phyloP scores from a whole-genome alignment of 2,797 vertebrate species.

The Pseudochirops corinnae region DNA sequence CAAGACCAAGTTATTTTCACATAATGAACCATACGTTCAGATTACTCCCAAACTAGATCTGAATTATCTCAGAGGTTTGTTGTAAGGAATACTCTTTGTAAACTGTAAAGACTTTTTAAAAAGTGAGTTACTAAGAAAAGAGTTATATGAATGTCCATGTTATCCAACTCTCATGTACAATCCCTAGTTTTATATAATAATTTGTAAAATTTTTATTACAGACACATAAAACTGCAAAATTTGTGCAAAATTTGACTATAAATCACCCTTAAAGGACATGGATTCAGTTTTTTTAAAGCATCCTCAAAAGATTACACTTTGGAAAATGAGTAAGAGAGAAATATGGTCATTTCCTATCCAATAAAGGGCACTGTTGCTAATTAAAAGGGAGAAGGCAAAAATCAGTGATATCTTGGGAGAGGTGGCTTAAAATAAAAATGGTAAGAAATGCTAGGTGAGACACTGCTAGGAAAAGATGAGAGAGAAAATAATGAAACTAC shows the following conservation, averaged over 20 bases:
- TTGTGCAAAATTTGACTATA: conserved; percentile 33
- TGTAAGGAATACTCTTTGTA: not conserved
- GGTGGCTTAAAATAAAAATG: conserved; percentile 65
- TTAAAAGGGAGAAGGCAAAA: conserved; percentile 24
- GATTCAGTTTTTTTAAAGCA: conserved; percentile 49
- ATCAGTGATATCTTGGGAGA: conserved; percentile 61
- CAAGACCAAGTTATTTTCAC: not conserved
- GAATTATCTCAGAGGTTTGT: not conserved
- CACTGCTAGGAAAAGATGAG: conserved; percentile 17
- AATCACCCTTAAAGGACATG: conserved; percentile 41
- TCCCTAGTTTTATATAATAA: conserved; percentile 44
- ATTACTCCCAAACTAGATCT: conserved; percentile 20
- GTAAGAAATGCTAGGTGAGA: conserved; percentile 54
- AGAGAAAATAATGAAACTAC: conserved; percentile 23
- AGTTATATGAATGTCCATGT: not conserved
- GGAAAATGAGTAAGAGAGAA: conserved; percentile 58
- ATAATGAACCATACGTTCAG: conserved; percentile 24
- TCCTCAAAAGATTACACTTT: conserved; percentile 61
- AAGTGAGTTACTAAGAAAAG: not conserved
- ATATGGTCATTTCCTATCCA: not conserved
- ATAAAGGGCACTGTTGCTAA: not conserved
- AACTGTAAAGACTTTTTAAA: not conserved
- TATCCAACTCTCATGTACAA: conserved; percentile 35
- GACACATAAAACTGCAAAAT: conserved; percentile 22
- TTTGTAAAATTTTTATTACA: conserved; percentile 59